A percentile compares a stretch with the other conserved stretches of the same genome.
These are phyloP conservation scores for Beris morrisii DNA, from an alignment of 2,888 invertebrate genomes.

Conservation along the genomic window DNA sequence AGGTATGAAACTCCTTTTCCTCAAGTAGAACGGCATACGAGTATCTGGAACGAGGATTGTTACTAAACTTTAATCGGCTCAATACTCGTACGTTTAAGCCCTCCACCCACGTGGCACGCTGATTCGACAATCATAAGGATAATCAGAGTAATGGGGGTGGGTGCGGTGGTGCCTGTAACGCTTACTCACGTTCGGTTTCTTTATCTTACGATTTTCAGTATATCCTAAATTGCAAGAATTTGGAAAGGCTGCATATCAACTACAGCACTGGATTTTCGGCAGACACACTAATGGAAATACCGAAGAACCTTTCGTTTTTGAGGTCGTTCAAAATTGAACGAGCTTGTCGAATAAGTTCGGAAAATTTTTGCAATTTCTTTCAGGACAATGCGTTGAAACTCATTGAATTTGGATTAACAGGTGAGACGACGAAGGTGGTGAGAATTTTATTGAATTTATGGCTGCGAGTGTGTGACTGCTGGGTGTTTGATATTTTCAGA, in stretches of 20 bases:
- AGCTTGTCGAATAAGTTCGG: slow-evolving; percentile 31
- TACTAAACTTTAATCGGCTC: slow-evolving; percentile 12
- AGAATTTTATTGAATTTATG: background rate
- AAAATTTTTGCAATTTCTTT: slow-evolving; percentile 33
- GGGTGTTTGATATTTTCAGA: background rate
- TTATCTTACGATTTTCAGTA: slow-evolving; percentile 11
- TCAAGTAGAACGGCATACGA: background rate
- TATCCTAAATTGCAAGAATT: slow-evolving; percentile 30
- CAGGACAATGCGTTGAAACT: slow-evolving; percentile 26
- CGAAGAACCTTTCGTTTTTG: slow-evolving; percentile 29
- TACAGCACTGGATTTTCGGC: slow-evolving; percentile 32
- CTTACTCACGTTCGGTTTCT: no score
- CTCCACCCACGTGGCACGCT: slow-evolving; percentile 5
- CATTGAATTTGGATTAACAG: slow-evolving; percentile 31
- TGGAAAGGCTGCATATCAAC: slow-evolving; percentile 34
- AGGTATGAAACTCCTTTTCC: slow-evolving; percentile 12
- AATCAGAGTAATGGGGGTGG: no score
- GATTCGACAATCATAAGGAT: slow-evolving; percentile 6
- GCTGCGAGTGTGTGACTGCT: background rate
- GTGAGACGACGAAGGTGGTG: slow-evolving; percentile 11
- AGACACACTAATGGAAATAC: slow-evolving; percentile 36
- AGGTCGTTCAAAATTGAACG: slow-evolving; percentile 32
- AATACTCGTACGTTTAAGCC: slow-evolving; percentile 5
- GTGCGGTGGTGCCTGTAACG: no score
- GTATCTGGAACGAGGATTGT: background rate